Conservation (phyloP, 2,113 vertebrate genomes). For the Phainopepla nitens region DNA sequence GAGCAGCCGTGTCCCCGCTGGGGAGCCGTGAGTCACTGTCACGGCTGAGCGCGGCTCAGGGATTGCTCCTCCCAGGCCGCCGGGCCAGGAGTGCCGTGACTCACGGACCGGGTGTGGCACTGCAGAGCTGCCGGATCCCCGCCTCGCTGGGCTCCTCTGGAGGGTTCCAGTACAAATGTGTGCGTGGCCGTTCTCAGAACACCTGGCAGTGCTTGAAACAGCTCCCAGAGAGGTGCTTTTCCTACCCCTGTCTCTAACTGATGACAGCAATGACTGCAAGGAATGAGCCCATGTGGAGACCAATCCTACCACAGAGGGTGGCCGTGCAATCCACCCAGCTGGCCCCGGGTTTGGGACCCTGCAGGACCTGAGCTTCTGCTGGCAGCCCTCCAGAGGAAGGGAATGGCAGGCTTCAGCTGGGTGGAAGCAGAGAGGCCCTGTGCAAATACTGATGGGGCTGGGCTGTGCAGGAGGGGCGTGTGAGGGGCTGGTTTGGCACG, state of each 20-base stretch:
- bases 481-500: background rate
- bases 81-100: background rate
- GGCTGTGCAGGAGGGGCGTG: accelerated
- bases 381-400: too few relatives aligned
- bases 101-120: background rate
- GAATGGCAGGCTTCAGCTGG: background rate
- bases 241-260: background rate
- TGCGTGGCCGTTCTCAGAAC: background rate
- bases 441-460: background rate
- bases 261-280: background rate
- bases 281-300: accelerated
- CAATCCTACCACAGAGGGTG: background rate
- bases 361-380: accelerated
- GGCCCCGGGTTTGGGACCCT: background rate
- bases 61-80: background rate
- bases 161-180: background rate
- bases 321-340: background rate
- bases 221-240: background rate
- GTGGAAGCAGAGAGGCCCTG: background rate
- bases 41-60: accelerated
- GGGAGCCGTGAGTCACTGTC: background rate
- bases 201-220: background rate
- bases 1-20: background rate
- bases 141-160: background rate
- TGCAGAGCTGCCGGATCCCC: background rate